Evolutionary conservation across 2,797 vertebrate genomes (phyloP).

Genomic region (Rhinatrema bivittatum): DNA sequence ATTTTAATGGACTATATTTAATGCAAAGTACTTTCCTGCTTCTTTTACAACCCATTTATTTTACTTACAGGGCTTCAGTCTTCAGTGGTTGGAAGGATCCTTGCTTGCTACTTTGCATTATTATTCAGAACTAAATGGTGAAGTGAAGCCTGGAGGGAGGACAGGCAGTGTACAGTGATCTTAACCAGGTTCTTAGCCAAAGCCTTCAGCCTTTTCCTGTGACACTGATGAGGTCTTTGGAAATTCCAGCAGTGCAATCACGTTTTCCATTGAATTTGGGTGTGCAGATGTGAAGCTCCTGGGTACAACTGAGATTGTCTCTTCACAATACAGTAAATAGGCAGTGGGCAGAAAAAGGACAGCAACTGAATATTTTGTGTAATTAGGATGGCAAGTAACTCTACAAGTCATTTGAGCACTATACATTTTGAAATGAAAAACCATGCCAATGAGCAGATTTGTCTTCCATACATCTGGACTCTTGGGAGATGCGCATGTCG

Average conservation of each 20-base stretch:
- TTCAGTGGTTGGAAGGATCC: constrained; percentile 17
- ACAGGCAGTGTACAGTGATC: constrained; percentile 32
- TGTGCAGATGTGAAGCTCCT: too few species aligned
- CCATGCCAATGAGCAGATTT: too few species aligned
- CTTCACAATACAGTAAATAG: neutral
- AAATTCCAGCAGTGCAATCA: neutral
- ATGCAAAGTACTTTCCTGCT: neutral
- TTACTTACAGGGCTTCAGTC: neutral
- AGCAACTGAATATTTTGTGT: too few species aligned
- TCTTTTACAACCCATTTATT: neutral
- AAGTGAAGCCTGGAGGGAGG: neutral
- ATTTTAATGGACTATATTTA: too few species aligned
- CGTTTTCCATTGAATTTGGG: constrained; percentile 14
- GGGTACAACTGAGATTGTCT: constrained; percentile 16
- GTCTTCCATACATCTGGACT: too few species aligned
- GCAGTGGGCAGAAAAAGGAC: too few species aligned
- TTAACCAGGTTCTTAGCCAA: constrained; percentile 36
- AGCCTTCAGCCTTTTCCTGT: constrained; percentile 21
- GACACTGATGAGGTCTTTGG: neutral
- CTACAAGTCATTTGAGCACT: constrained; percentile 19
- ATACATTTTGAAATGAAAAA: constrained; percentile 6
- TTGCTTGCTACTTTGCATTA: constrained; percentile 15
- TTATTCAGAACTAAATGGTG: constrained; percentile 12
- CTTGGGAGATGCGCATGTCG: too few species aligned
- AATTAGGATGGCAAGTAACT: constrained; percentile 26